Percentiles rank a stretch among this genome's conserved stretches.
Evolutionary conservation across 92 coral and sea anemone genomes (phyloP).

Genomic region (Palythoa grandis): DNA sequence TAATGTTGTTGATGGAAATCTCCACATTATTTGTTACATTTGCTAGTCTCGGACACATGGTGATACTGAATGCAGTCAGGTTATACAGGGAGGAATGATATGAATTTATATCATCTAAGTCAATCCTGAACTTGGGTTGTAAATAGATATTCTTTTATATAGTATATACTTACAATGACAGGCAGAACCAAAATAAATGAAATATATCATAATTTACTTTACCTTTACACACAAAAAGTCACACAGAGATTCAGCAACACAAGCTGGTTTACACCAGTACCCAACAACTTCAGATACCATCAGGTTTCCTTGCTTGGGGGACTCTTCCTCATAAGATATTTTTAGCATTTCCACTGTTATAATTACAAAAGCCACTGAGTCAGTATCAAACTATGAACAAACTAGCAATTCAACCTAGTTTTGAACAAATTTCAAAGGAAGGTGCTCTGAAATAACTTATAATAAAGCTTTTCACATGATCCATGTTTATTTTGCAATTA

Average conservation of each 20-base stretch:
- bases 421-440: background rate
- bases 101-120: background rate
- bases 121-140: background rate
- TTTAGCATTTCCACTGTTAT: conserved; percentile 13
- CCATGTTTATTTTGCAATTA: no score
- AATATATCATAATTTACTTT: background rate
- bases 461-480: background rate
- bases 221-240: conserved; percentile 25
- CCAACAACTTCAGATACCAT: background rate
- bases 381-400: no score
- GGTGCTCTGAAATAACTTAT: background rate
- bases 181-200: background rate
- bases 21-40: no score
- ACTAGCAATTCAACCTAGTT: background rate
- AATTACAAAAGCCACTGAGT: no score
- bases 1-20: background rate
- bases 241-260: background rate
- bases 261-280: conserved; percentile 3
- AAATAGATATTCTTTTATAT: no score
- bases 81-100: no score
- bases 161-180: background rate
- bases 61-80: no score
- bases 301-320: background rate
- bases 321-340: background rate
- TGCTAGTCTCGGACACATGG: no score